Evolutionary conservation across 2,888 invertebrate species (phyloP).

Genomic region (Mythimna impura): DNA sequence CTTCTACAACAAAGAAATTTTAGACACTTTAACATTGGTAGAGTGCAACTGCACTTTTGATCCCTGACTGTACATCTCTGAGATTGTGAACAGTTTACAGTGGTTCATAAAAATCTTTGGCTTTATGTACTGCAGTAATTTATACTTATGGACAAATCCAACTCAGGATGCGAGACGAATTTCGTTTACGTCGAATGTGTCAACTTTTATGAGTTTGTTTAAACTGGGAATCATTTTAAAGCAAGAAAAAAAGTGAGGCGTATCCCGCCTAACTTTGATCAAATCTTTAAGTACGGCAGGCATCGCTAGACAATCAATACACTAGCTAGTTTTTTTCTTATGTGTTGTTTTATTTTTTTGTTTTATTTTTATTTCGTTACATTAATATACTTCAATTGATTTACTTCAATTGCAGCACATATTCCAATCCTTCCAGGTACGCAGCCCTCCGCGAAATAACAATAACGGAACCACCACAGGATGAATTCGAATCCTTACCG

Average conservation of each 20-base stretch:
- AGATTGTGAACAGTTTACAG: too few species aligned
- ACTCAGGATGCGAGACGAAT: background rate
- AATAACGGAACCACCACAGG: conserved; percentile 90
- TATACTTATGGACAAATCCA: background rate
- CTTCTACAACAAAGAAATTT: too few species aligned
- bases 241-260: too few species aligned
- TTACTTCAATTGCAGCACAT: conserved; percentile 29
- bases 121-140: background rate
- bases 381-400: conserved; percentile 35
- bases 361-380: conserved; percentile 19
- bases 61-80: too few species aligned
- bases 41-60: too few species aligned
- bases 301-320: background rate
- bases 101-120: background rate
- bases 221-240: too few species aligned
- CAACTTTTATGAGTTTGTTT: background rate
- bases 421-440: conserved; percentile 82
- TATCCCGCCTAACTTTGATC: too few species aligned
- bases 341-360: background rate
- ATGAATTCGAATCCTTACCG: conserved; percentile 88
- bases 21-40: too few species aligned
- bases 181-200: background rate
- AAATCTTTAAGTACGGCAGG: background rate
- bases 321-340: background rate
- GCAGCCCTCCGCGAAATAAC: conserved; percentile 95